Conservation (phyloP, 2,797 vertebrate species). For the Tokudaia tokunoshimensis region DNA sequence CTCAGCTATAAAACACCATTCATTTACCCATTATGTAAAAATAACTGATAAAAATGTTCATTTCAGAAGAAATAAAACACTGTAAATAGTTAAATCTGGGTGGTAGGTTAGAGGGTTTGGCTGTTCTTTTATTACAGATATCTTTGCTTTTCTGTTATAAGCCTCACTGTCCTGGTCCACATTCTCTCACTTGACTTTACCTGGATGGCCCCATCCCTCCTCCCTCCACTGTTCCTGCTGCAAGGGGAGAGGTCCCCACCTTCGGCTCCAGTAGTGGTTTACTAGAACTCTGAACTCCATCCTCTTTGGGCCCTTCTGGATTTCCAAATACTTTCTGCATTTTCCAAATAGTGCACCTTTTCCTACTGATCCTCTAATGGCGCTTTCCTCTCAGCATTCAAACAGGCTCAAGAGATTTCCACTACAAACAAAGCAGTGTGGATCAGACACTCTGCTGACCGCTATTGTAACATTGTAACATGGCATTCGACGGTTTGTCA, state of each 20-base stretch:
- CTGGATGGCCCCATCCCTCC: rapidly evolving
- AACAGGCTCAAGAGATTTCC: background rate
- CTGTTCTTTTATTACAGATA: slow-evolving; percentile 5
- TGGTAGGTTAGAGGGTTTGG: background rate
- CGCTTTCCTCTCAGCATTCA: background rate
- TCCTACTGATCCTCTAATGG: background rate
- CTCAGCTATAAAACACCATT: background rate
- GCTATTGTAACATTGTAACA: background rate
- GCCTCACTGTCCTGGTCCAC: background rate
- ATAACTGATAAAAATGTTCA: background rate
- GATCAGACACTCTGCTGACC: background rate
- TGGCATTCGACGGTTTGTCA: background rate
- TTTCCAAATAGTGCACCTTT: background rate
- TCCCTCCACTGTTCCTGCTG: no score
- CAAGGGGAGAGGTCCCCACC: background rate
- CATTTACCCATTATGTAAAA: background rate
- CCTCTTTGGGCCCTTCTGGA: background rate
- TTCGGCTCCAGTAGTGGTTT: background rate
- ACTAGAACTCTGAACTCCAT: background rate
- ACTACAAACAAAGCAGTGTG: background rate
- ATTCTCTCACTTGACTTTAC: background rate
- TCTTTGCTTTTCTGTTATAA: slow-evolving; percentile 18
- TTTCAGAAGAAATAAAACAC: slow-evolving; percentile 58
- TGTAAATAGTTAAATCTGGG: background rate
- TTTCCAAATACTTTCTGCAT: background rate